Evolutionary conservation across 1,140 invertebrate species (phyloP), one percentile per base, ranked within the genome.

Genomic region (Amphibalanus amphitrite): DNA sequence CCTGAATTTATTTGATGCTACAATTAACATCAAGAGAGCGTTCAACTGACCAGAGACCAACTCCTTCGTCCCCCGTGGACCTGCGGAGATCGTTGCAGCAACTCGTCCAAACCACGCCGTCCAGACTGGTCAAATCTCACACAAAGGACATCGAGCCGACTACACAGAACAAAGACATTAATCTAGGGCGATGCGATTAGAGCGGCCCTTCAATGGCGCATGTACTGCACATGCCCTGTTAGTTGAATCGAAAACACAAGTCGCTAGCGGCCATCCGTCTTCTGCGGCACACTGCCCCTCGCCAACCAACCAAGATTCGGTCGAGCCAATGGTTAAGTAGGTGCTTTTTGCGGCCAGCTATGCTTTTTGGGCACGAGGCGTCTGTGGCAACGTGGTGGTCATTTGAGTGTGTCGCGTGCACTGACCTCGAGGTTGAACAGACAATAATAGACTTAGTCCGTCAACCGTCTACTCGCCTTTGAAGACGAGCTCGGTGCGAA

Each of bases 21-120:
- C 47, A 59, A 59, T 59, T 59, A 59, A 59, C 47, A 59, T 59
- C 47, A 59, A 59, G 47, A 59, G 47, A 59, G 47, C 47, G 47
- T 59, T 59, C 47, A 59, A 59, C 47, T 59, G 47, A 59, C 47
- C 47, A 59, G 47, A 59, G 23, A 6, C 47, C 47, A 20, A 20
- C 47, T 59, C 47, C 47, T 8, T 59, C 47, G 47, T 23, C 47
- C 23, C 23, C 47, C 47, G 17, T 6, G 47, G 47, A 59, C 47
- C 10, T 23, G 47, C 47, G 47, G 47, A 59, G 47, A 59, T 59
- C 47, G 13, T 59, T 59, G 47, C 47, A 23, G 47, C 47, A 20
- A 17, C 47, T 1, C 47, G 47, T 13, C 13, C 47, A 23, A 23
- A 23, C 47, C 13, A 59, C 10, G 1, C 47, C 13, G 23, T 13